Percentiles rank a stretch among this genome's conserved stretches.
These are phyloP conservation scores for Alcedo atthis DNA, from an alignment of 2,797 vertebrate species.

Conservation along the genomic window DNA sequence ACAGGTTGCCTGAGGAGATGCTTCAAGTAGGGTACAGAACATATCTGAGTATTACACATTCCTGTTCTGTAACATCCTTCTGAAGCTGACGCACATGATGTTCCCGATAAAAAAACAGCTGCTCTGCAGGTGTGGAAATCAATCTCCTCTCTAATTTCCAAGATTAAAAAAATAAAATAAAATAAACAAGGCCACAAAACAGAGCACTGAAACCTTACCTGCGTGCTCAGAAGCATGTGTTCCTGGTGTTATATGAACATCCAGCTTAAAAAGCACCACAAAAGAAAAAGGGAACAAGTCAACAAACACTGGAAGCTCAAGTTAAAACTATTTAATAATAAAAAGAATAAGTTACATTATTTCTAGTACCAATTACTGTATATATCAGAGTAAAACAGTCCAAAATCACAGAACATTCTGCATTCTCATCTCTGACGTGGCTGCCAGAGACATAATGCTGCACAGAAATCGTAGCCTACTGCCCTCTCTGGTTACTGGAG, in stretches of 20 bases:
- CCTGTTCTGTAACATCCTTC: background rate
- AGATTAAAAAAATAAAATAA: background rate
- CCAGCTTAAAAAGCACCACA: slow-evolving; percentile 80
- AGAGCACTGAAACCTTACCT: slow-evolving; percentile 76
- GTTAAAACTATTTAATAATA: background rate
- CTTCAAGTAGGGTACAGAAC: background rate
- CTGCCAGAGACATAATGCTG: background rate
- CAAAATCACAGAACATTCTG: background rate
- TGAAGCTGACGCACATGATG: background rate
- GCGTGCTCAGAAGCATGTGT: slow-evolving; percentile 94
- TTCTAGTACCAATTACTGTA: background rate
- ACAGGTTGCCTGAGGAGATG: background rate
- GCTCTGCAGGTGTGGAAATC: background rate
- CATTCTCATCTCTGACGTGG: rapidly evolving
- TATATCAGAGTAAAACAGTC: background rate
- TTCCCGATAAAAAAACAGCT: background rate
- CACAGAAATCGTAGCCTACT: rapidly evolving
- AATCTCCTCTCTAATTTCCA: background rate
- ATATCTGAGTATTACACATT: background rate
- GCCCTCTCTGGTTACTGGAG: background rate
- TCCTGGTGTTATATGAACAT: slow-evolving; percentile 94
- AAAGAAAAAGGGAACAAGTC: background rate
- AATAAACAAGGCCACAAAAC: background rate
- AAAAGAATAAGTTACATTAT: background rate
- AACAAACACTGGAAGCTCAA: background rate